Base-by-base conservation (phyloP, 2,113 vertebrate species). In the Tyto alba region DNA sequence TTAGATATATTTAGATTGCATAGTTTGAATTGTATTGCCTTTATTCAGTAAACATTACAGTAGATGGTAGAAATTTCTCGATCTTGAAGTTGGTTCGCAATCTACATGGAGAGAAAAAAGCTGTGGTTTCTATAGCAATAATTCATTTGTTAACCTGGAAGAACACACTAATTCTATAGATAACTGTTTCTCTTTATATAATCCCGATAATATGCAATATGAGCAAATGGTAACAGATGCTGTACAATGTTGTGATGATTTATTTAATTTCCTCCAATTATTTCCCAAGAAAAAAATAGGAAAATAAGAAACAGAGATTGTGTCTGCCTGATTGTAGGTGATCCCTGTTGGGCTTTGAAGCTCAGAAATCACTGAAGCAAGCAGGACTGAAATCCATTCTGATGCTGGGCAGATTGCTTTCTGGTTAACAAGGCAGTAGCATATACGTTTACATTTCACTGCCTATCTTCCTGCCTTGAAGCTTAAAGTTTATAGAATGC, bases 121-220 rank as follows among this genome's bases (percentile, higher is more conserved):
- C 90, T 45, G 43, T 92, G 76, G 88, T 95, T 97, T 96, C 92
- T 97, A 92, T 96, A 96, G 96, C 96, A 96, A 93, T 95, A 68
- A 64, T 79, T 94, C 85, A 52, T 75, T 94, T 89, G 86, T 74
- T 93, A 93, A 89, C 89, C 80, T 95, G 87, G 66, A 85, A 91
- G 87, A 84, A 79, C 43, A 48, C 20, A 29, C 9, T 79, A 59
- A 93, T 90, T 95, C 85, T 81, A 13, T 48, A 88, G 87, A 82
- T 78, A 89, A 87, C 83, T 53, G 43, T 75, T 91, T 81, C 26
- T 93, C 21, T 47, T 90, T 74, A 71, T 55, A 13, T 74, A 89
- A 86, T 84, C 23, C 32, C 6, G 71, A 5, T 60, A 87, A 73
- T n/a, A 60, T 16, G 50, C 75, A 81, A 30, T 40, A 21, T 32